These are phyloP conservation scores for Papilio polyxenes DNA, from an alignment of 1,140 invertebrate species.

Conservation along the genomic window DNA sequence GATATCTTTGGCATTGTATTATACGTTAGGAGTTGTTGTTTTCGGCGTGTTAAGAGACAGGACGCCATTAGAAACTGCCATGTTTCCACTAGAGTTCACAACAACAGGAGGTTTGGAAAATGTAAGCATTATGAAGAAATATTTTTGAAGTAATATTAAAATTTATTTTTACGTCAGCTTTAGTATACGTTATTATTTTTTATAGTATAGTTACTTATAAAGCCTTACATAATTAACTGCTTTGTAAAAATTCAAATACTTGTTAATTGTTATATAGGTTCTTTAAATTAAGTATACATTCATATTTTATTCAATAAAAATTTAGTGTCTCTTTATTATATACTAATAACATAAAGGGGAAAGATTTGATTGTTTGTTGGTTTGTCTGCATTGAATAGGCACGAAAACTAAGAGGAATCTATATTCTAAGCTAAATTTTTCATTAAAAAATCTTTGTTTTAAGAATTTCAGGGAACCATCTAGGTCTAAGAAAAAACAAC, in stretches of 20 bases:
- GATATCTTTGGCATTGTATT: conserved; percentile 79
- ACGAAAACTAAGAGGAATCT: too few relatives aligned
- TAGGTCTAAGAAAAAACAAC: too few relatives aligned
- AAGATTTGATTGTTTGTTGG: too few relatives aligned
- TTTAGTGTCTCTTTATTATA: too few relatives aligned
- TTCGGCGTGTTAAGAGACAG: conserved; percentile 83
- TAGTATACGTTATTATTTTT: too few relatives aligned
- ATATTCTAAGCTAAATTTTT: too few relatives aligned
- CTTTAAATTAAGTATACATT: too few relatives aligned
- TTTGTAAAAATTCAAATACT: background rate
- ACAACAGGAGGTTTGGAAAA: conserved; percentile 84
- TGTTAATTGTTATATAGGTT: background rate
- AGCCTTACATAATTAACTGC: background rate
- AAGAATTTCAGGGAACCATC: too few relatives aligned
- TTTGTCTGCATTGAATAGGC: too few relatives aligned
- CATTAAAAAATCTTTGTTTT: too few relatives aligned
- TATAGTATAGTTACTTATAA: background rate
- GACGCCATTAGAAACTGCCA: conserved; percentile 80
- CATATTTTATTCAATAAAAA: too few relatives aligned
- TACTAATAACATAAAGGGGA: too few relatives aligned
- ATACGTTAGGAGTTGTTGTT: conserved; percentile 81
- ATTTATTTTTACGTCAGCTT: background rate
- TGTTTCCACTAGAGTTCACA: conserved; percentile 87
- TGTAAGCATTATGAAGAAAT: conserved; percentile 58
- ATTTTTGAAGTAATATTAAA: background rate